These are phyloP conservation scores for Cheirogaleus major DNA, from an alignment of 2,797 vertebrate genomes.

Conservation along the genomic window DNA sequence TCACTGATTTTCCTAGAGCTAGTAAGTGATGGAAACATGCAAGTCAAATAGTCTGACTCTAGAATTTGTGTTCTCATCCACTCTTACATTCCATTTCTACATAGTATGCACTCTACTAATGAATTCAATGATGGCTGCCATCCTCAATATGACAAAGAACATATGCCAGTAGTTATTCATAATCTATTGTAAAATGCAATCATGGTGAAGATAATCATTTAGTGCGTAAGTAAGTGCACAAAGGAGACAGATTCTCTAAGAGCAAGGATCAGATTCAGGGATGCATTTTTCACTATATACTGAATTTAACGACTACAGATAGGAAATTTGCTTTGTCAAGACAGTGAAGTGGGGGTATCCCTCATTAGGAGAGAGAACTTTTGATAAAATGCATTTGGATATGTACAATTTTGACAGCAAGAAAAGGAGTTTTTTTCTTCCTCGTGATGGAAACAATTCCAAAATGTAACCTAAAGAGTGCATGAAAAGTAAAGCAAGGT, in stretches of 20 bases:
- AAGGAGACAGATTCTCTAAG: background rate
- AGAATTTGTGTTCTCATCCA: background rate
- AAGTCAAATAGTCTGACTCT: background rate
- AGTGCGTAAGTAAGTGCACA: background rate
- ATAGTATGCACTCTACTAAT: background rate
- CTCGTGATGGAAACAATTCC: background rate
- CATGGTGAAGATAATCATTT: background rate
- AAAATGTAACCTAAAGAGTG: background rate
- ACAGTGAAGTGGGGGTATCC: background rate
- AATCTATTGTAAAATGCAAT: background rate
- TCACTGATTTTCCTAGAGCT: background rate
- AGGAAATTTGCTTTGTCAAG: background rate
- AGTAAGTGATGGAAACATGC: background rate
- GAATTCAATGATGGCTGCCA: background rate
- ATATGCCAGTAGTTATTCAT: too few relatives aligned
- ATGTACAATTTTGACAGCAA: background rate
- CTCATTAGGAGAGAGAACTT: background rate
- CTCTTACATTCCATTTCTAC: background rate
- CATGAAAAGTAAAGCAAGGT: background rate
- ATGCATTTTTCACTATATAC: background rate
- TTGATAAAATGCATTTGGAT: background rate
- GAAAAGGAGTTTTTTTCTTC: background rate
- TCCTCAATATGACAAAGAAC: background rate
- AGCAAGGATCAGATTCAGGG: background rate
- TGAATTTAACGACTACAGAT: background rate